A percentile compares a stretch with the other conserved stretches of the same genome.
phyloP scores from a whole-genome alignment of 2,888 invertebrate species.

The Mystacides longicornis region DNA sequence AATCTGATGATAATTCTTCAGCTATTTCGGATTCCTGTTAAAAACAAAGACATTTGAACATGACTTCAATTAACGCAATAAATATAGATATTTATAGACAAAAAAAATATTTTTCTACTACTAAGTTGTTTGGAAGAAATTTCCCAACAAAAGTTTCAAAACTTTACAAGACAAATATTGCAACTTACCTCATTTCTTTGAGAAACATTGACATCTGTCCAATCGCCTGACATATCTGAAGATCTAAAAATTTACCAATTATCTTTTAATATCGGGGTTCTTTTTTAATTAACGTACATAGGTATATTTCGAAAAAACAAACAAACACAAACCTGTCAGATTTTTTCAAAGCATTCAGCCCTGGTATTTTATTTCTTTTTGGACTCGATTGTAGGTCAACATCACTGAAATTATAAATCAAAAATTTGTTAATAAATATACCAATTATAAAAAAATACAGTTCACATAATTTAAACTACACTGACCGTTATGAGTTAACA shows the following conservation, averaged over 20 bases:
- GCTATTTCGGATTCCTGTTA: slow-evolving; percentile 18
- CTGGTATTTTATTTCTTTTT: slow-evolving; percentile 17
- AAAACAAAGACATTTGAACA: not conserved
- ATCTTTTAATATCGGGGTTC: not conserved
- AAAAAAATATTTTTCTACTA: not conserved
- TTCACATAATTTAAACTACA: too few relatives aligned
- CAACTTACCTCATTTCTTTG: slow-evolving; percentile 5
- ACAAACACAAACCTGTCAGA: not conserved
- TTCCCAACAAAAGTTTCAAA: not conserved
- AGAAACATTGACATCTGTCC: not conserved
- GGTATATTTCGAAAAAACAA: not conserved
- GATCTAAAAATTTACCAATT: not conserved
- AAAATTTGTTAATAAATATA: too few relatives aligned
- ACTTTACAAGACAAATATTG: not conserved
- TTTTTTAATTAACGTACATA: not conserved
- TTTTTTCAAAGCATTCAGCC: not conserved
- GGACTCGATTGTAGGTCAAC: slow-evolving; percentile 16
- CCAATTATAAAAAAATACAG: too few relatives aligned
- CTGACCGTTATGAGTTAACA: too few relatives aligned
- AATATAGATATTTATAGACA: not conserved
- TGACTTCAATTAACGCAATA: not conserved
- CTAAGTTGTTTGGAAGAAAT: not conserved
- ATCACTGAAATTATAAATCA: slow-evolving; percentile 19
- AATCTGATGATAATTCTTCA: slow-evolving; percentile 33
- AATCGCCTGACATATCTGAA: not conserved